A percentile compares a stretch with the other conserved stretches of the same genome.
phyloP scores from a whole-genome alignment of 2,797 vertebrate species.

The Onychomys torridus region DNA sequence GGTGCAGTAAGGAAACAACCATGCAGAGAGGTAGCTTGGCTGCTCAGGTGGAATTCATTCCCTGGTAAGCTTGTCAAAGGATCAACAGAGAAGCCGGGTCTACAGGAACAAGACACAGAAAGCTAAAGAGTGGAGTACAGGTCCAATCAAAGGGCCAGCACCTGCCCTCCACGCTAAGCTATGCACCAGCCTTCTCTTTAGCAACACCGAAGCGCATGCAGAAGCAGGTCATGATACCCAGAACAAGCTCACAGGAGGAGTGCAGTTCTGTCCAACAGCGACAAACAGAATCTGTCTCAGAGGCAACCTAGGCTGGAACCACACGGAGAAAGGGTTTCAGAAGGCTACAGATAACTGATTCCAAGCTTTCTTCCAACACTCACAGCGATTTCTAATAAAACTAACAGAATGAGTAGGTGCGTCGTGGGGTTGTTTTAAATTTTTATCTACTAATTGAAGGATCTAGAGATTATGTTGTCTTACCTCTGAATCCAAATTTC shows the following conservation, averaged over 20 bases:
- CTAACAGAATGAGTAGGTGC: background rate
- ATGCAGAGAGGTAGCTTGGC: background rate
- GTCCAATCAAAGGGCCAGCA: background rate
- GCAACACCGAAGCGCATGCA: background rate
- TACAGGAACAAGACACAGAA: too few relatives aligned
- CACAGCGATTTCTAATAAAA: background rate
- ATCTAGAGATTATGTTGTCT: background rate
- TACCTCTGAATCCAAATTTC: background rate
- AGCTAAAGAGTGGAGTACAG: background rate
- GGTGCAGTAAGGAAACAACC: background rate
- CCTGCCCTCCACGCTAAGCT: background rate
- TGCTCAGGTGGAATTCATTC: background rate
- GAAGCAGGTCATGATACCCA: background rate
- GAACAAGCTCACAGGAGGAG: background rate
- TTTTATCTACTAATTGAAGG: background rate
- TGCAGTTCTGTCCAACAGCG: background rate
- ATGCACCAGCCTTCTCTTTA: background rate
- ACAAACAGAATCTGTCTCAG: background rate
- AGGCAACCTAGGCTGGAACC: background rate
- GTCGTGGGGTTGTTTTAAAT: background rate
- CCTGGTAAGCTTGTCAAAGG: background rate
- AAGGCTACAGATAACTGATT: background rate
- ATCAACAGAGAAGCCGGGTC: background rate
- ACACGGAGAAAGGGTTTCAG: background rate
- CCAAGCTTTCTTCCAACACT: background rate